These are phyloP conservation scores for Netelia melanura DNA, from an alignment of 2,888 invertebrate species.

Conservation along the genomic window DNA sequence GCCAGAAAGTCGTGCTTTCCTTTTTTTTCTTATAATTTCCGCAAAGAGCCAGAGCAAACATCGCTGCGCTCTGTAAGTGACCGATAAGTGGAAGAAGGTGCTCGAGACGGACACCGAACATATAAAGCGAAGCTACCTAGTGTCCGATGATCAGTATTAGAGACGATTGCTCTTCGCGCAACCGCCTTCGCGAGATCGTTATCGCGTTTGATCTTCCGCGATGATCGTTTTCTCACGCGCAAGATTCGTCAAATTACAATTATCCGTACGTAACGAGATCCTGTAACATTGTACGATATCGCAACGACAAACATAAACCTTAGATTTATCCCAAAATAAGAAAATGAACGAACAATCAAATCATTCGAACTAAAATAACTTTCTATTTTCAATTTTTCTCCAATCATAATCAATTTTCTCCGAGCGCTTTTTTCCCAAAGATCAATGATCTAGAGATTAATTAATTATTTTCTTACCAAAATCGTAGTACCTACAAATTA, in stretches of 20 bases:
- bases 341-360: no score
- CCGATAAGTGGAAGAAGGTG: conserved; percentile 78
- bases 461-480: no score
- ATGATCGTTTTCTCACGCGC: conserved; percentile 21
- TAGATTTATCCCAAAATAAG: neutral
- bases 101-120: conserved; percentile 70
- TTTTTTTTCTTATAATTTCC: conserved; percentile 60
- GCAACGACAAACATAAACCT: neutral
- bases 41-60: conserved; percentile 79
- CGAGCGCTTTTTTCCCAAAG: no score
- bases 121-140: conserved; percentile 67
- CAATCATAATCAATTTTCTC: no score
- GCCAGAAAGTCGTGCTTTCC: neutral
- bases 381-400: no score
- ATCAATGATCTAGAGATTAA: no score
- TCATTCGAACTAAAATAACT: no score
- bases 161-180: conserved; percentile 46
- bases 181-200: conserved; percentile 12
- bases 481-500: no score
- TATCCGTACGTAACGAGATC: no score
- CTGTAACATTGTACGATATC: neutral
- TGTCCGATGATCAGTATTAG: conserved; percentile 61
- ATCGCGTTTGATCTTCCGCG: conserved; percentile 10
- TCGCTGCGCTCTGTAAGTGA: conserved; percentile 73
- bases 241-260: neutral